phyloP scores from a whole-genome alignment of 2,888 invertebrate genomes.

The Clepsis dumicolana region DNA sequence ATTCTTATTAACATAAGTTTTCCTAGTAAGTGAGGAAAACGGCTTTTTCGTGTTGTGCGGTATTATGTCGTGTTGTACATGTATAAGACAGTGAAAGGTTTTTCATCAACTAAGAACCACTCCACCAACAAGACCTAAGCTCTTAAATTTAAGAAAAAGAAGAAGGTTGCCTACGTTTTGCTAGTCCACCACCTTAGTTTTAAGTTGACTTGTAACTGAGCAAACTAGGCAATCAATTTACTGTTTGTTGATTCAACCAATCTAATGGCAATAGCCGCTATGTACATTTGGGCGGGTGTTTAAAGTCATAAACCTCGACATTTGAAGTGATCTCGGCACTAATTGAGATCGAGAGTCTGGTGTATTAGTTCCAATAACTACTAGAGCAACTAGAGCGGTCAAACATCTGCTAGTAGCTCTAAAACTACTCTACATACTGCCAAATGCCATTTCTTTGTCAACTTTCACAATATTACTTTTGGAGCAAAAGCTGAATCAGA shows the following conservation, averaged over 20 bases:
- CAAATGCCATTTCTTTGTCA: not conserved
- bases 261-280: not conserved
- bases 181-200: not conserved
- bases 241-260: conserved; percentile 18
- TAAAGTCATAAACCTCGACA: conserved; percentile 31
- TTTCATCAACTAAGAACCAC: too few species aligned
- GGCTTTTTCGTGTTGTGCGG: too few species aligned
- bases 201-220: not conserved
- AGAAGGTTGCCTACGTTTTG: too few species aligned
- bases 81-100: too few species aligned
- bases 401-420: conserved; percentile 9
- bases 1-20: too few species aligned
- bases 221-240: conserved; percentile 7
- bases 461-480: not conserved
- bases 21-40: too few species aligned
- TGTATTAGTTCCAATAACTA: conserved; percentile 9
- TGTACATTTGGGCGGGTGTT: conserved; percentile 37
- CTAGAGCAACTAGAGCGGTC: not conserved
- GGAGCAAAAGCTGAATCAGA: not conserved
- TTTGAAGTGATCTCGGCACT: conserved; percentile 28
- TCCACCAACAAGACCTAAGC: too few species aligned
- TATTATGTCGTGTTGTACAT: too few species aligned
- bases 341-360: conserved; percentile 40
- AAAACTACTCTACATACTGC: not conserved
- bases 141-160: too few species aligned